Conservation (phyloP, 1,140 invertebrate genomes). For the Armadillidium nasatum region DNA sequence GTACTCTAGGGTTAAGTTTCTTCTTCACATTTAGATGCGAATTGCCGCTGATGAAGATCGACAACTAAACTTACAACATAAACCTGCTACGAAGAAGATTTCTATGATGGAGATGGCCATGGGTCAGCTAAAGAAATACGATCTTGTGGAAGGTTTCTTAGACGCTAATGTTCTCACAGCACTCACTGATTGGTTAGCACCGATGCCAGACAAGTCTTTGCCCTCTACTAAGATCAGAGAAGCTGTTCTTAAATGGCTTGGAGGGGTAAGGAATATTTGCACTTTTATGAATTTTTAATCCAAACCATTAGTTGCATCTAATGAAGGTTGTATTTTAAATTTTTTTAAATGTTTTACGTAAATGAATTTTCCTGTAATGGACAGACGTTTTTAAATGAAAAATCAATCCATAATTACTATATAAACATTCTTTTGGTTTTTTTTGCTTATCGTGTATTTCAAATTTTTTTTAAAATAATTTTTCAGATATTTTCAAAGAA, state of each 20-base stretch:
- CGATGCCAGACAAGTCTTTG: conserved; percentile 90
- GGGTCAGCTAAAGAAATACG: conserved; percentile 89
- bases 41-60: conserved; percentile 67
- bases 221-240: conserved; percentile 89
- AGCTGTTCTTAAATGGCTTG: conserved; percentile 76
- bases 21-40: conserved; percentile 10
- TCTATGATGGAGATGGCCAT: conserved; percentile 80
- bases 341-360: too few species aligned
- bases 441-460: too few species aligned
- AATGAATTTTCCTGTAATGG: too few species aligned
- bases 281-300: not conserved
- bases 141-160: conserved; percentile 88
- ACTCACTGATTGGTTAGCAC: conserved; percentile 95
- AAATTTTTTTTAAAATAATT: too few species aligned
- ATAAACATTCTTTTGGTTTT: too few species aligned
- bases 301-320: too few species aligned
- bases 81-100: conserved; percentile 87
- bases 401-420: too few species aligned
- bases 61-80: conserved; percentile 70
- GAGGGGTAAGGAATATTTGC: conserved; percentile 61
- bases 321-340: too few species aligned
- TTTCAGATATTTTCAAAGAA: too few species aligned
- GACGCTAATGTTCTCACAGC: conserved; percentile 90
- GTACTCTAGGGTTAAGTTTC: too few species aligned
- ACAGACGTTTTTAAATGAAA: too few species aligned